Evolutionary conservation across 1,140 invertebrate species (phyloP), one percentile per base, ranked within the genome.

Genomic region (Ceratina calcarata): DNA sequence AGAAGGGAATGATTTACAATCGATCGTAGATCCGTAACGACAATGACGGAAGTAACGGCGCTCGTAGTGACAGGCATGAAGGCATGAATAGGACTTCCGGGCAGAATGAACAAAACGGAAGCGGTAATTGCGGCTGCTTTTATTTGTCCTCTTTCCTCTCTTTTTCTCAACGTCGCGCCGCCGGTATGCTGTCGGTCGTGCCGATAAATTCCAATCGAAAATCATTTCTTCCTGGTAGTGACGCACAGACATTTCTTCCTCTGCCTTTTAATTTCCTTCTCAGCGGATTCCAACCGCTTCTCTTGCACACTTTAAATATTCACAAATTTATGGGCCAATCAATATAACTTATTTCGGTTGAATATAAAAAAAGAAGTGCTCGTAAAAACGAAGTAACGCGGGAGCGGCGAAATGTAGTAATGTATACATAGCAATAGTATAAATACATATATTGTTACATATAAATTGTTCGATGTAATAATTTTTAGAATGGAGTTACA

Each of bases 51-150:
- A 90, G 83, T 79, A 87, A 85, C 81, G 85, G 84, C 84, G 86
- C 65, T 79, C 76, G 80, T 83, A 87, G 87, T 84, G 86, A 88
- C 83, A 88, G 71, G 83, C 87, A 82, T 85, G 88, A 88, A 89
- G 71, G 83, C 87, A 82, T 85, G 88, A 88, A 89, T 87, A 86
- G 85, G 78, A 86, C 87, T 89, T 90, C 90, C 89, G 86, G 37
- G 85, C 24, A 81, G 58, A 68, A 65, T 68, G 73, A 73, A 60
- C 74, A 51, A 78, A 87, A 65, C 85, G 86, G 88, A 88, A 90
- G 86, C 78, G 75, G 85, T 87, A 87, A 89, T 88, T 86, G 81
- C 65, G 73, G 75, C 55, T 60, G 69, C 77, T 80, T 83, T 86
- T 86, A 68, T 86, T 51, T 70, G 13, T 74, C n/a, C 16, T 3